Base-by-base conservation (phyloP, 2,113 vertebrate genomes). In the Lepus europaeus region DNA sequence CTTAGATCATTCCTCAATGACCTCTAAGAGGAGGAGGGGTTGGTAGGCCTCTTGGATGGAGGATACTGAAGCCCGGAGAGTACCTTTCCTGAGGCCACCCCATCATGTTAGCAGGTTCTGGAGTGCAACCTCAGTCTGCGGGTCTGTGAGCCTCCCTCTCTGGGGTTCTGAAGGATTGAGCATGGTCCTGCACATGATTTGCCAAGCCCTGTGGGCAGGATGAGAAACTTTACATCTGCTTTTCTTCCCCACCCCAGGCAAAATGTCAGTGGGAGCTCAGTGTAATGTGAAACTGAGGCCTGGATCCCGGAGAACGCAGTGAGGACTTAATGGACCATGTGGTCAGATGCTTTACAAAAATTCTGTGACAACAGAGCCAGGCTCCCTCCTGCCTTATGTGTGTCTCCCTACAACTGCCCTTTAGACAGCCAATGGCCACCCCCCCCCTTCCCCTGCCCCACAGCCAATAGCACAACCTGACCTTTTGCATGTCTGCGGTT, bases 251-350 rank as follows among this genome's bases (percentile, higher is more conserved):
- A 39, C 25, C 36, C 22, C 23, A 73, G n/a, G 69, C 22, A 93
- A 91, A 96, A 78, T 83, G 36, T 94, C 68, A 39, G 8, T 39
- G 49, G 96, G 49, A 74, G 13, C 4, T 29, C 27, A 76, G 33
- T 33, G 23, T 92, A 85, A 93, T 92, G 29, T 95, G 72, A 78
- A 95, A 70, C 83, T 31, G 74, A 89, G 27, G 69, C 39, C n/a
- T 80, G 64, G 27, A 69, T 33, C 85, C 14, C 61, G 9, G 10
- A 82, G 64, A 96, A 27, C 33, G 83, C 19, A 63, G 10, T 66
- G 53, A 97, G 63, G 49, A 90, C 53, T 95, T 12, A 82, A 6
- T 36, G 27, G 64, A 8, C n/a, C 89, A 0, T 95, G 93, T 94
- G 69, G 17, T 12, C 33, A 90, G 49, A 61, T 70, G 59, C 19